A percentile compares a stretch with the other conserved stretches of the same genome.
These are phyloP conservation scores for Megaleporinus macrocephalus DNA, from an alignment of 2,113 vertebrate genomes.

Conservation along the genomic window DNA sequence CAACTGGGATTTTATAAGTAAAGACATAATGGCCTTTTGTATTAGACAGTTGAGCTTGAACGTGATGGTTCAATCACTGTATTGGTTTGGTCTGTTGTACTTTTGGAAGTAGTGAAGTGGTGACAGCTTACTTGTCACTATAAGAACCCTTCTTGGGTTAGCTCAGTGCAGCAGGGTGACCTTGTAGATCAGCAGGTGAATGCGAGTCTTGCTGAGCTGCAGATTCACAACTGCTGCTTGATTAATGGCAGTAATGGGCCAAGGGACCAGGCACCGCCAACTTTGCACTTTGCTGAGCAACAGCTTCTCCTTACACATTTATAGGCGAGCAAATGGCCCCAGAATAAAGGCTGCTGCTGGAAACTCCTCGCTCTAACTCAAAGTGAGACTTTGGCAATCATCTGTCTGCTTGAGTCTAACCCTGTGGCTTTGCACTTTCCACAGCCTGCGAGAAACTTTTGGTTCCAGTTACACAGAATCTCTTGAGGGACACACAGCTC, in stretches of 20 bases:
- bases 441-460: neutral
- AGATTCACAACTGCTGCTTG: slow-evolving; percentile 20
- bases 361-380: neutral
- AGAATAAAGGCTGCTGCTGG: neutral
- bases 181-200: slow-evolving; percentile 34
- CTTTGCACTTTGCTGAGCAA: slow-evolving; percentile 5
- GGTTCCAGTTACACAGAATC: neutral
- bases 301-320: neutral
- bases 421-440: neutral
- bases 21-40: neutral
- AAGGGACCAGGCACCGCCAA: neutral
- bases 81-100: neutral
- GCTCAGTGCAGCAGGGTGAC: slow-evolving; percentile 29
- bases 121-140: slow-evolving; percentile 20
- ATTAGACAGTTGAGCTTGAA: too few relatives aligned
- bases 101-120: neutral
- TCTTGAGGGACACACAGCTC: neutral
- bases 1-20: slow-evolving; percentile 23
- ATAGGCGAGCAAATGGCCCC: neutral
- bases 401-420: slow-evolving; percentile 7
- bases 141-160: slow-evolving; percentile 24
- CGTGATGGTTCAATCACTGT: too few relatives aligned
- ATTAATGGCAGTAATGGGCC: slow-evolving; percentile 31
- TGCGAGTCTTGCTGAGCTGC: slow-evolving; percentile 25
- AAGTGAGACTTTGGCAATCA: neutral